phyloP scores from a whole-genome alignment of 1,140 invertebrate species.

The Ceratosolen fusciceps region DNA sequence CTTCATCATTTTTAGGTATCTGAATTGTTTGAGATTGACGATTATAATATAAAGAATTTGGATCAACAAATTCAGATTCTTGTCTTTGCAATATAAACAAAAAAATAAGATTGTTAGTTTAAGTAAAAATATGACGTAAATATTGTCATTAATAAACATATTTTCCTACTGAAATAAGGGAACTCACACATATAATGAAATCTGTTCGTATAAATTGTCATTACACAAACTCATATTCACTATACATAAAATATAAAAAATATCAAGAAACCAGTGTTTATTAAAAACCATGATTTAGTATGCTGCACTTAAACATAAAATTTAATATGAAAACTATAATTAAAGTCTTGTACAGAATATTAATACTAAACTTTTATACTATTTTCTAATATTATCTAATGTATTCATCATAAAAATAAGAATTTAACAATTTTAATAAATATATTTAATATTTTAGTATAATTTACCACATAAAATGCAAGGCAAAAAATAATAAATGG shows the following conservation, averaged over 20 bases:
- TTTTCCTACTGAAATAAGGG: background rate
- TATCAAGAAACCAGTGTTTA: background rate
- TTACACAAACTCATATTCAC: background rate
- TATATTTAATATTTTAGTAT: no score
- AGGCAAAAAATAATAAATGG: no score
- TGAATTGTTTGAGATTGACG: conserved; percentile 24
- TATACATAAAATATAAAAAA: conserved; percentile 21
- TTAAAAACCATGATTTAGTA: conserved; percentile 21
- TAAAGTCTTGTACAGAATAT: no score
- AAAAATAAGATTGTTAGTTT: background rate
- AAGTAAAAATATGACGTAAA: background rate
- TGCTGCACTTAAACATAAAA: no score
- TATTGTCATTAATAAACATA: background rate
- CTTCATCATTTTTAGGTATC: conserved; percentile 8
- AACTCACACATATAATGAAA: conserved; percentile 30
- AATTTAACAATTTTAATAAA: no score
- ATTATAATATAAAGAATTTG: conserved; percentile 58
- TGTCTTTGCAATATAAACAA: conserved; percentile 42
- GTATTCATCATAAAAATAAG: no score
- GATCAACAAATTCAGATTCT: conserved; percentile 53
- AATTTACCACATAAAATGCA: no score
- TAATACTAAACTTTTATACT: no score
- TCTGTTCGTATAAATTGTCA: conserved; percentile 34
- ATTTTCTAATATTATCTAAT: no score
- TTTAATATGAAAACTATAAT: no score